These are phyloP conservation scores for Eutrigla gurnardus DNA, from an alignment of 2,797 vertebrate species.

Conservation along the genomic window DNA sequence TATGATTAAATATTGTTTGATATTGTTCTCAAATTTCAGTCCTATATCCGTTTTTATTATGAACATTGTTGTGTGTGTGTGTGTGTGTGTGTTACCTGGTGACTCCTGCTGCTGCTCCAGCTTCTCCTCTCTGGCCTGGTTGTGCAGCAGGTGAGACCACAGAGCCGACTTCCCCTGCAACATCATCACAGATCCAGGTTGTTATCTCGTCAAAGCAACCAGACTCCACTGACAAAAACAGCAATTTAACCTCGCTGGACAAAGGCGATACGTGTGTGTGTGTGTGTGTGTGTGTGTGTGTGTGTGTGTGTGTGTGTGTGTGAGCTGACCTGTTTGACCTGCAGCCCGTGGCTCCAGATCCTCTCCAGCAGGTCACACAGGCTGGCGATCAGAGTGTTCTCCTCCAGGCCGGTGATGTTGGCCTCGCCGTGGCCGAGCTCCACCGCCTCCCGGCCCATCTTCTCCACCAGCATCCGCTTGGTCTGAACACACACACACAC, in stretches of 20 bases:
- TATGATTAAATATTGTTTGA: too few relatives aligned
- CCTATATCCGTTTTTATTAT: too few relatives aligned
- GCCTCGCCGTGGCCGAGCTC: conserved; percentile 98
- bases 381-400: conserved; percentile 98
- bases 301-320: conserved; percentile 5
- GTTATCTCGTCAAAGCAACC: conserved; percentile 5
- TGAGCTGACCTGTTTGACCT: conserved; percentile 94
- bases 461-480: conserved; percentile 99
- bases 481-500: conserved; percentile 81
- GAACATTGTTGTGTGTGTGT: conserved; percentile 1
- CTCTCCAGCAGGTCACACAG: conserved; percentile 97
- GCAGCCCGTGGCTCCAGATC: conserved; percentile 98
- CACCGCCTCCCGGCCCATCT: conserved; percentile 98
- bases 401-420: conserved; percentile 98
- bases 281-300: conserved; percentile 9
- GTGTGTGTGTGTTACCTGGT: conserved; percentile 78
- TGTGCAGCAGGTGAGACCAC: conserved; percentile 94
- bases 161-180: conserved; percentile 93
- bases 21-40: too few relatives aligned
- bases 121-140: conserved; percentile 91
- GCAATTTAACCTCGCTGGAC: too few relatives aligned
- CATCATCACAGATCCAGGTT: too few relatives aligned
- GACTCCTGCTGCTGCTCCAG: conserved; percentile 86
- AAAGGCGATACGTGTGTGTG: neutral
- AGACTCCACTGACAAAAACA: neutral